Evolutionary conservation across 2,797 vertebrate species (phyloP), one percentile per base, ranked within the genome.

Genomic region (Macropodus opercularis): DNA sequence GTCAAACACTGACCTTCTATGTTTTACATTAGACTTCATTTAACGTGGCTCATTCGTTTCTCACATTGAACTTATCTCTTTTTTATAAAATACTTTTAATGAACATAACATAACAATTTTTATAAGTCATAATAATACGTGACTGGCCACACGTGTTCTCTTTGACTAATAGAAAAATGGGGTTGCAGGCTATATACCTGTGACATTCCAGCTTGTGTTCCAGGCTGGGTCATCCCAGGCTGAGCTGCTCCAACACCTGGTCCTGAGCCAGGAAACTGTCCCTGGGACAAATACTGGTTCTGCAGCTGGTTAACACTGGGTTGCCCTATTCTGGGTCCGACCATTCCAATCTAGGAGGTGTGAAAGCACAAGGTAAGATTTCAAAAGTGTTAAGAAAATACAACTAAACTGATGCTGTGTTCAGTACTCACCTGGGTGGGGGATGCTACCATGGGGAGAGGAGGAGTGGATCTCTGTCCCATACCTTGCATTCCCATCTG

Each of bases 391-490:
- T n/a, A n/a, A n/a, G n/a, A n/a, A n/a, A n/a, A n/a, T n/a, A 17
- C n/a, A 38, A 17, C 14, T 17, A 17, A 38, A 17, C n/a, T 38
- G 9, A n/a, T 17, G 34, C 10, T 14, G 34, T 36, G 43, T 44
- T 60, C 8, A 29, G 39, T 23, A 68, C 86, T 78, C 24, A 98
- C 97, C 94, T 97, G 97, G 87, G 92, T 97, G 63, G 94, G 92
- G 57, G 95, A 58, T 79, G 91, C 79, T 89, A 91, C 94, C 85
- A 97, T 94, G 68, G 95, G 93, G 66, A 98, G 94, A 76, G 98
- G 95, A 69, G 96, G 93, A 1, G 95, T 96, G 59, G 96, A 96
- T 51, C 96, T 94, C 86, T 96, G 95, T 75, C 92, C 92, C 72
- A 97, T 88, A 0, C 93, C 82, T 68, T 92, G 94, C 90, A 98